Evolutionary conservation across 53 echinoderm and acorn worm species (phyloP), one percentile per base, ranked within the genome.

Genomic region (Paracentrotus lividus): DNA sequence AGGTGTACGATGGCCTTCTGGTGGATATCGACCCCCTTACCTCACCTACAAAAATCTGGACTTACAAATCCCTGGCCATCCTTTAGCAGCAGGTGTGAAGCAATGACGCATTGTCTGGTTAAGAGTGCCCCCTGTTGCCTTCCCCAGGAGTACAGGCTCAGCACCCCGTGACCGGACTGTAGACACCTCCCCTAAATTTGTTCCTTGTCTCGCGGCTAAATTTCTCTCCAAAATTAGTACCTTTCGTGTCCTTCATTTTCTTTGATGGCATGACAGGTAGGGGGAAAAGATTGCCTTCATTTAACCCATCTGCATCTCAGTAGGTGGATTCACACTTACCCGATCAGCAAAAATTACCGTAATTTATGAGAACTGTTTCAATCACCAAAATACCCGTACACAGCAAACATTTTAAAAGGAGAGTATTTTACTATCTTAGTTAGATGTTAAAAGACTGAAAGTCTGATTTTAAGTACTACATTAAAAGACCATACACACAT

Each of bases 101-200:
- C n/a, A 40, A 72, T 72, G 72, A 72, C 72, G 72, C 72, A 72
- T 40, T 31, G 72, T 72, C 72, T 72, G 38, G 72, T 40, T 72
- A 36, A n/a, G 20, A 38, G 72, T 72, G 1, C 36, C 69, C 72
- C 72, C 32, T n/a, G 72, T 36, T 40, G 40, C 72, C 40, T 16
- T 40, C 72, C 72, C 72, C 40, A 40, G 72, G 40, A 40, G 36
- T 18, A 7, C 36, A 6, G 5, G 72, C 18, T 72, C 72, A 72
- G 40, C 72, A 38, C 72, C 72, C 72, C 72, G 72, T 72, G 72
- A 72, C 72, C 36, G 21, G 40, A 36, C 72, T 72, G n/a, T n/a
- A n/a, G 40, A 72, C 72, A 72, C 72, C 72, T 72, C 72, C 72
- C 72, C 72, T 72, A 72, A 36, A 72, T 72, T 72, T 40, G 72